These are phyloP conservation scores for Meloidogyne hapla DNA, from an alignment of 1,140 invertebrate genomes.

Conservation along the genomic window DNA sequence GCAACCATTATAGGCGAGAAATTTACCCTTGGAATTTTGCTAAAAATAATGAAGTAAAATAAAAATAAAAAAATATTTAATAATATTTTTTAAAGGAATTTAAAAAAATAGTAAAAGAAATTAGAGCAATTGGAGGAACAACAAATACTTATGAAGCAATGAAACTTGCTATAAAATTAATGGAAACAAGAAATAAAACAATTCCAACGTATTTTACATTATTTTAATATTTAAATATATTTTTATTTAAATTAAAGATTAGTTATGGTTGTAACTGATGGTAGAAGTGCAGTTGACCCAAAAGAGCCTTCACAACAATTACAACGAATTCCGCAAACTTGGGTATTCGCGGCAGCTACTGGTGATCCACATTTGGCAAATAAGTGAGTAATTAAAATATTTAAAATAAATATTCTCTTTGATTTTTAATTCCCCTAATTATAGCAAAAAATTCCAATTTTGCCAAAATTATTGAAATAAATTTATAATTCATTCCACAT, in stretches of 20 bases:
- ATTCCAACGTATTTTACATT: conserved; percentile 38
- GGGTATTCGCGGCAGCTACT: conserved; percentile 60
- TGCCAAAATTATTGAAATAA: too few relatives aligned
- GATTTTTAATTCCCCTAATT: too few relatives aligned
- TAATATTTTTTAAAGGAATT: conserved; percentile 41
- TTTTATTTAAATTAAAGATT: conserved; percentile 40
- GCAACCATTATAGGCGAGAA: conserved; percentile 52
- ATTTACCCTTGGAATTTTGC: conserved; percentile 62
- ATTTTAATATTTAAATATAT: neutral
- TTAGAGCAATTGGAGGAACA: conserved; percentile 59
- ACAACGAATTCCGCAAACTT: conserved; percentile 53
- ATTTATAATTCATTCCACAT: too few relatives aligned
- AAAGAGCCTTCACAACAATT: conserved; percentile 49
- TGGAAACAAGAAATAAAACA: conserved; percentile 55
- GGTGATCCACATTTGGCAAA: conserved; percentile 57
- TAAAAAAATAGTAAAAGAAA: conserved; percentile 39
- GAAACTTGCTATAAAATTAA: conserved; percentile 53
- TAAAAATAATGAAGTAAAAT: conserved; percentile 50
- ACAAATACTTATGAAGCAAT: conserved; percentile 59
- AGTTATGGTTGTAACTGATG: conserved; percentile 62
- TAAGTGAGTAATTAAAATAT: conserved; percentile 42
- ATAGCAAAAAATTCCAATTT: too few relatives aligned
- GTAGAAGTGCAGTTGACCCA: conserved; percentile 54
- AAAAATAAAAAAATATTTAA: neutral
- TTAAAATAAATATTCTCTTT: neutral